Evolutionary conservation across 2,888 invertebrate species (phyloP).

Genomic region (Heliconius cydno): DNA sequence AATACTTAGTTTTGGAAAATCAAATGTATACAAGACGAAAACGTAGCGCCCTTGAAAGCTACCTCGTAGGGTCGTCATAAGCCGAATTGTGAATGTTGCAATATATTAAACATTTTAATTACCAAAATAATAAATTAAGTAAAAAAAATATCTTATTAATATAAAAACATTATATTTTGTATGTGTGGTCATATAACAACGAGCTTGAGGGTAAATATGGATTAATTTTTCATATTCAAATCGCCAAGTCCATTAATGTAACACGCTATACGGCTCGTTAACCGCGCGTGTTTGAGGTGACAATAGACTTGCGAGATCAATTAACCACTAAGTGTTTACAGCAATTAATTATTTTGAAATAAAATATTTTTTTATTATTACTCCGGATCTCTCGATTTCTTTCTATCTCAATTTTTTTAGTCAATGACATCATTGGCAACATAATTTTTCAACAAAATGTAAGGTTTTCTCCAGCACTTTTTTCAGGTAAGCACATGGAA

Average conservation of each 20-base stretch:
- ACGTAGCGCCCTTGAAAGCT: neutral
- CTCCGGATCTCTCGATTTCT: too few species aligned
- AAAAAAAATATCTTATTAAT: neutral
- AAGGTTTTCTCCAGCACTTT: neutral
- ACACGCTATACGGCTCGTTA: neutral
- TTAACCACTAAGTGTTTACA: neutral
- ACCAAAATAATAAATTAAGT: neutral
- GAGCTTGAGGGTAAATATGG: neutral
- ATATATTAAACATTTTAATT: neutral
- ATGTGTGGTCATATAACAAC: neutral
- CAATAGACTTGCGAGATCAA: neutral
- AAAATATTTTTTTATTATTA: too few species aligned
- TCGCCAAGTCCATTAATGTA: slow-evolving; percentile 7
- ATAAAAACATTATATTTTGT: too few species aligned
- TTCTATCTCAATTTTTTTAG: too few species aligned
- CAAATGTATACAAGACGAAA: neutral
- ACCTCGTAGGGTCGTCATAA: neutral
- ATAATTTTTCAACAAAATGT: too few species aligned
- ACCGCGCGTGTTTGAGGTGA: neutral
- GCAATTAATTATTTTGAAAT: too few species aligned
- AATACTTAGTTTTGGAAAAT: too few species aligned
- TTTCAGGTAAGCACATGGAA: neutral
- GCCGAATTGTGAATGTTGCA: neutral
- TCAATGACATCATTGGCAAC: too few species aligned
- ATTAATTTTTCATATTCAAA: slow-evolving; percentile 1